Percentiles rank a stretch among this genome's conserved stretches.
These are phyloP conservation scores for Ctenopoma kingsleyae DNA, from an alignment of 2,797 vertebrate species.

Conservation along the genomic window DNA sequence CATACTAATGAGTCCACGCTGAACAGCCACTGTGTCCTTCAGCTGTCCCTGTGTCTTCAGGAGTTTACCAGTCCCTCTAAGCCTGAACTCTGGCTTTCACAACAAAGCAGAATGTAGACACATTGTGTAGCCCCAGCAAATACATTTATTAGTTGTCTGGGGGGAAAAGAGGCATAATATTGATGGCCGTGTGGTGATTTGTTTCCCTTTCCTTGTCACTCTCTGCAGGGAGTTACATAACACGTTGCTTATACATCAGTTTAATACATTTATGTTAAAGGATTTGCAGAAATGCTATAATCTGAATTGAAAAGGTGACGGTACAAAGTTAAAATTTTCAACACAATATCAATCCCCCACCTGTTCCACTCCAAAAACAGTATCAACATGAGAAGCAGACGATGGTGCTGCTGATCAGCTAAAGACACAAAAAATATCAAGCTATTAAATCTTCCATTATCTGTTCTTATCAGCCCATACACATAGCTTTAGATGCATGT, in stretches of 20 bases:
- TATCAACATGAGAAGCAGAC: background rate
- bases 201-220: conserved; percentile 7
- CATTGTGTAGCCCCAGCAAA: background rate
- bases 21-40: conserved; percentile 30
- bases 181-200: conserved; percentile 15
- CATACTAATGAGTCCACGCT: conserved; percentile 13
- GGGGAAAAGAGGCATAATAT: background rate
- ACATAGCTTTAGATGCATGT: too few species aligned
- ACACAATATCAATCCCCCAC: background rate
- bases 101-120: conserved; percentile 18
- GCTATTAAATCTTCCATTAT: too few species aligned
- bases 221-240: conserved; percentile 8
- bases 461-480: too few species aligned
- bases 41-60: conserved; percentile 19
- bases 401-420: background rate
- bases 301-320: background rate
- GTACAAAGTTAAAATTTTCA: background rate
- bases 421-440: too few species aligned
- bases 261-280: background rate
- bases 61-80: background rate
- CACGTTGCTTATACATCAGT: background rate
- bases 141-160: background rate
- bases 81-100: conserved; percentile 9
- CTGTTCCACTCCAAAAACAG: background rate
- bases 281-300: background rate